Evolutionary conservation across 2,797 vertebrate species (phyloP), one percentile per base, ranked within the genome.

Genomic region (Thaleichthys pacificus): DNA sequence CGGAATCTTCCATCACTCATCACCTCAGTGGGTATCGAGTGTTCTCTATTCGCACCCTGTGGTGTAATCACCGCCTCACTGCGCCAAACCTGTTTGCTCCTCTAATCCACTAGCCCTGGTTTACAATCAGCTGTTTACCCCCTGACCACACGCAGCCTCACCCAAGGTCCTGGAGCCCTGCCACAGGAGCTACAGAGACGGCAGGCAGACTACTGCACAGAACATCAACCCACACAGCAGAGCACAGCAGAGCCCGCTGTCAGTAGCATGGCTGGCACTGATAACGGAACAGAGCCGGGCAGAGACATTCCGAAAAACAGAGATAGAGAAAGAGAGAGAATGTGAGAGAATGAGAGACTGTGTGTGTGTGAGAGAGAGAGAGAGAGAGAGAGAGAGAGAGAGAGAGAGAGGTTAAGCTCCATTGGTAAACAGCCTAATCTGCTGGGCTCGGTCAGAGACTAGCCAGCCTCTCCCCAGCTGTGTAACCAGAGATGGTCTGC

Each of bases 271-370:
- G 75, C 74, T 57, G 71, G 63, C n/a, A 47, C 77, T 80, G 78
- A 86, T 88, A 87, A 87, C 73, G 61, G 42, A 74, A 79, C 64
- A 76, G 75, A 77, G 70, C 7, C 66, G 71, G 17, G 70, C 21
- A 76, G 64, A 49, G 66, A 71, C 71, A 78, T 77, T 66, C 26
- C 63, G 35, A 32, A 63, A 64, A 72, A 28, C 24, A 11, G 26
- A 3, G 30, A 24, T 62, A 15, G n/a, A 68, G 81, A 73, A 69
- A 73, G n/a, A 62, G 42, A 47, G 12, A 47, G 42, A 47, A 47
- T 47, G 42, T 0, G 42, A 47, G 42, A 47, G 11, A 47, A 14
- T 12, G 42, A 14, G 42, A 47, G 42, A 47, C 9, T 3, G 42
- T 12, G 42, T 2, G 42, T 0, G 3, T 4, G 42, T 2, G 51